A percentile compares a stretch with the other conserved stretches of the same genome.
Evolutionary conservation across 2,888 invertebrate species (phyloP).

Genomic region (Serripes groenlandicus): DNA sequence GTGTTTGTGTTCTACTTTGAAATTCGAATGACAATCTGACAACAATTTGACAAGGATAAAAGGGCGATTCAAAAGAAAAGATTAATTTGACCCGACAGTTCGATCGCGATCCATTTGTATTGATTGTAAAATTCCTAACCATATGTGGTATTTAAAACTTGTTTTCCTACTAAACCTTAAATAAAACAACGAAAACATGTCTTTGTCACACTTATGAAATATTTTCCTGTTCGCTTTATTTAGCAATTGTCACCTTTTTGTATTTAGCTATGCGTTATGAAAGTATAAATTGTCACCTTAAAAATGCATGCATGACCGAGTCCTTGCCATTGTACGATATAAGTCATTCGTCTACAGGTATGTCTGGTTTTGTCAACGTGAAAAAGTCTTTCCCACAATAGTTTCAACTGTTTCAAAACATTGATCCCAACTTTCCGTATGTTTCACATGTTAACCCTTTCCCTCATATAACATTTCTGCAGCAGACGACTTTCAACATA

Average conservation of each 20-base stretch:
- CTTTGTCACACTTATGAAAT: neutral
- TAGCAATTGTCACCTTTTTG: neutral
- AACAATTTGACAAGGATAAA: neutral
- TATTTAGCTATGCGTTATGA: neutral
- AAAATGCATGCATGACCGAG: neutral
- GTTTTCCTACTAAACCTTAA: slow-evolving; percentile 4
- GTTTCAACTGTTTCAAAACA: too few relatives aligned
- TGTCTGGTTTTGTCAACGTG: neutral
- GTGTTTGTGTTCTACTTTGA: too few relatives aligned
- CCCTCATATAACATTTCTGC: too few relatives aligned
- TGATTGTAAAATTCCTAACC: neutral
- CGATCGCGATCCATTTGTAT: neutral
- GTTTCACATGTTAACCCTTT: too few relatives aligned
- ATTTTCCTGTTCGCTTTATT: neutral
- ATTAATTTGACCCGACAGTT: slow-evolving; percentile 16
- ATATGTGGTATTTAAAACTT: slow-evolving; percentile 10
- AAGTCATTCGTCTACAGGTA: neutral
- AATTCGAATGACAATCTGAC: too few relatives aligned
- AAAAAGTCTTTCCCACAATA: too few relatives aligned
- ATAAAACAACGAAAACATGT: neutral
- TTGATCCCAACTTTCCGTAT: too few relatives aligned
- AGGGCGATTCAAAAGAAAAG: slow-evolving; percentile 7
- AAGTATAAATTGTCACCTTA: neutral
- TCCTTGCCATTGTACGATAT: neutral
- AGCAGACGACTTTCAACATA: too few relatives aligned